These are phyloP conservation scores for Ptychadena robeensis DNA, from an alignment of 2,797 vertebrate genomes.

Conservation along the genomic window DNA sequence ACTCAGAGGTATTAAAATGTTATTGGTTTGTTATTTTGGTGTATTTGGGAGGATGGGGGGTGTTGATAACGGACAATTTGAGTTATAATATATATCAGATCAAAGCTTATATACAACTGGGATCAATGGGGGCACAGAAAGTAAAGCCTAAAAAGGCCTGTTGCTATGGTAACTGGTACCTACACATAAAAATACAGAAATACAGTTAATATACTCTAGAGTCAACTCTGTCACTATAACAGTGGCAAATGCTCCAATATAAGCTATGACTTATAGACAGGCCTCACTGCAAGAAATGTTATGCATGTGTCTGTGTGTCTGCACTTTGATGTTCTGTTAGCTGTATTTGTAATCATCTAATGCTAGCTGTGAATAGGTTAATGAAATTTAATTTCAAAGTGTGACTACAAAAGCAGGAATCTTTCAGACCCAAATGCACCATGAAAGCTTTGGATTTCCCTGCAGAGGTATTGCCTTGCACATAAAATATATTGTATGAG, in stretches of 20 bases:
- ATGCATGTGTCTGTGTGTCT: neutral
- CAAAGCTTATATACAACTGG: too few relatives aligned
- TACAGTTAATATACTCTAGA: too few relatives aligned
- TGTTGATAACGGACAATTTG: too few relatives aligned
- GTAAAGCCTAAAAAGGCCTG: too few relatives aligned
- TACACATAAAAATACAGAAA: too few relatives aligned
- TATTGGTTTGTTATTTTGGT: too few relatives aligned
- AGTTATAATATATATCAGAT: too few relatives aligned
- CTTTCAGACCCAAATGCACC: conserved; percentile 29
- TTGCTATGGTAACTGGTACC: too few relatives aligned
- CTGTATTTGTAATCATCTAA: conserved; percentile 17
- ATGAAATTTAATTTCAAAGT: conserved; percentile 28
- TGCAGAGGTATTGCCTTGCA: conserved; percentile 33
- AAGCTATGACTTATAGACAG: neutral
- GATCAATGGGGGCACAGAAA: too few relatives aligned
- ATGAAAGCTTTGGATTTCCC: conserved; percentile 41
- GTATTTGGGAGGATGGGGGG: too few relatives aligned
- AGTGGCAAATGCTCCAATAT: neutral
- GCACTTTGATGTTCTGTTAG: neutral
- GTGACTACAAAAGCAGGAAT: conserved; percentile 13
- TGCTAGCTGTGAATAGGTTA: conserved; percentile 35
- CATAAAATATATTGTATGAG: conserved; percentile 47
- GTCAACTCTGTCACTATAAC: neutral
- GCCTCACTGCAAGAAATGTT: neutral
- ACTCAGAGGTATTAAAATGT: too few relatives aligned